These are phyloP conservation scores for Argyrosomus japonicus DNA, from an alignment of 2,113 vertebrate species.

Conservation along the genomic window DNA sequence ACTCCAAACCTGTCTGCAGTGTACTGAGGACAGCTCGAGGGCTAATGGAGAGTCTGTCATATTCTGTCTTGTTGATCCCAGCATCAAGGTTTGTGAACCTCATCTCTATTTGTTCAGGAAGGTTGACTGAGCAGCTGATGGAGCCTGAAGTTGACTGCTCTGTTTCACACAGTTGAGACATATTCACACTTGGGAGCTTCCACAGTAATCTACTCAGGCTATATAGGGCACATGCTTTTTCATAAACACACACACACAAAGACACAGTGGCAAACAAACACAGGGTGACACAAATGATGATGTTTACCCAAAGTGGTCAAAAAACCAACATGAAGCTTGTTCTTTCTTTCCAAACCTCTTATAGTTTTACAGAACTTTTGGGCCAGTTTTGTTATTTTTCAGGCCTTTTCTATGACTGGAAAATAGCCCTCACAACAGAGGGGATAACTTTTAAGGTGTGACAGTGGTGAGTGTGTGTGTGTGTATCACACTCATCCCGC, in stretches of 20 bases:
- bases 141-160: slow-evolving; percentile 39
- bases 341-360: neutral
- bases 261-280: neutral
- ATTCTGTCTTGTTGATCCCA: slow-evolving; percentile 19
- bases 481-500: no score
- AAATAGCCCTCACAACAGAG: neutral
- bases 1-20: slow-evolving; percentile 3
- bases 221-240: neutral
- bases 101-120: slow-evolving; percentile 25
- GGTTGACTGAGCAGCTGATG: slow-evolving; percentile 47
- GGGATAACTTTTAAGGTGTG: no score
- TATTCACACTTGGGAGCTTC: slow-evolving; percentile 30
- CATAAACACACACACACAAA: slow-evolving; percentile 3
- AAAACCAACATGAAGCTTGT: neutral
- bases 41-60: slow-evolving; percentile 20
- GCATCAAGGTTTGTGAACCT: slow-evolving; percentile 33
- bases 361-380: neutral
- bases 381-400: neutral
- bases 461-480: no score
- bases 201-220: neutral
- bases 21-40: neutral
- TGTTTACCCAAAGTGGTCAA: neutral
- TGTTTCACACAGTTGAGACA: slow-evolving; percentile 43
- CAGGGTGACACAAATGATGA: neutral
- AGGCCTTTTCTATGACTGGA: neutral